Conservation (phyloP, 2,113 vertebrate species). For the Haemorhous mexicanus region DNA sequence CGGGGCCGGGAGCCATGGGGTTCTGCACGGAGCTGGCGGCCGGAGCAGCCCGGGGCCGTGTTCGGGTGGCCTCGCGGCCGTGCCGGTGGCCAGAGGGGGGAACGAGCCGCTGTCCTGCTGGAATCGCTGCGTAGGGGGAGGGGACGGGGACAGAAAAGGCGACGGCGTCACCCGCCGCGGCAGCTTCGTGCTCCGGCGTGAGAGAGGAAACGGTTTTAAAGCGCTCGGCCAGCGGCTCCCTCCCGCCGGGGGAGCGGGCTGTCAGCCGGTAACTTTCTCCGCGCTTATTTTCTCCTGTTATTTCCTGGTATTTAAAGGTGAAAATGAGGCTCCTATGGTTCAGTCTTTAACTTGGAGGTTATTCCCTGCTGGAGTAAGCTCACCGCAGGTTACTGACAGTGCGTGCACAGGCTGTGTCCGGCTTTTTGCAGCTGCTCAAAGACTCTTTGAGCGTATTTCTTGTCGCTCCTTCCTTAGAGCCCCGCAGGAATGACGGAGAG, state of each 20-base stretch:
- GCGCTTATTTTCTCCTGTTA: background rate
- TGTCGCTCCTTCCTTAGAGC: background rate
- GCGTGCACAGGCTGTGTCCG: background rate
- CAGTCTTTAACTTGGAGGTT: background rate
- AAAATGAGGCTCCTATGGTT: background rate
- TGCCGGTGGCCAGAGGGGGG: background rate
- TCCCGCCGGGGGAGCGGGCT: background rate
- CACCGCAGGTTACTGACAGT: background rate
- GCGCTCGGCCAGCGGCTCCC: background rate
- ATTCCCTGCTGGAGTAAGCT: background rate
- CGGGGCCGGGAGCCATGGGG: too few species aligned
- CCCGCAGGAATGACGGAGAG: rapidly evolving
- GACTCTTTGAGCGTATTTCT: background rate
- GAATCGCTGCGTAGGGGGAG: background rate
- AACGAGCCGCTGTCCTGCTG: background rate
- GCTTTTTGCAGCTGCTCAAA: background rate
- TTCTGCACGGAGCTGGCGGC: background rate
- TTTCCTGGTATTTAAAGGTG: background rate
- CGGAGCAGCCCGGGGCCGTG: background rate
- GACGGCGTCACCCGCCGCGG: background rate
- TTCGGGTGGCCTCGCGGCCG: background rate
- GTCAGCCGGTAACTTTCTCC: background rate
- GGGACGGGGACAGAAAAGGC: background rate
- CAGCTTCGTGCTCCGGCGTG: background rate
- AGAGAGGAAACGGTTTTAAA: background rate